A percentile compares a stretch with the other conserved stretches of the same genome.
Evolutionary conservation across 2,113 vertebrate species (phyloP).

Genomic region (Platanista minor): DNA sequence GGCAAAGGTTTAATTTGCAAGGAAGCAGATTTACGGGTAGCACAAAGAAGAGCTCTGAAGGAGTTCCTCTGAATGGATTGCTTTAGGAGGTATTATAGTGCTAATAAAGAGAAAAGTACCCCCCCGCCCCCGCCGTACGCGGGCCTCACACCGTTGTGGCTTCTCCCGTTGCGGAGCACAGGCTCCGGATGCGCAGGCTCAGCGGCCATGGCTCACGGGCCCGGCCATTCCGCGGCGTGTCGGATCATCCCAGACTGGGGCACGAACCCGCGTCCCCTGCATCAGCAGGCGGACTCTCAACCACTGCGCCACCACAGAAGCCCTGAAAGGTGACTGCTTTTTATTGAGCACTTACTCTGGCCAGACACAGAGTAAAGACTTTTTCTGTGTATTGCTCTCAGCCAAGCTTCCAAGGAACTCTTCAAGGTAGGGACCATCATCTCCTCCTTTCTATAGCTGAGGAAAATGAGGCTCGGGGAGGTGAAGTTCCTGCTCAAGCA

Average conservation of each 20-base stretch:
- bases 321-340: neutral
- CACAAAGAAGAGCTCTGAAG: neutral
- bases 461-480: neutral
- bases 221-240: no score
- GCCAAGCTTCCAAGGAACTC: neutral
- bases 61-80: neutral
- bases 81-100: neutral
- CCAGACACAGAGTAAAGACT: neutral
- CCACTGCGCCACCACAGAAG: no score
- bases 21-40: neutral
- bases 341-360: neutral
- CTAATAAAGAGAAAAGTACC: neutral
- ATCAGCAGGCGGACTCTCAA: no score
- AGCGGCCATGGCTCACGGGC: no score
- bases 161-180: no score
- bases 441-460: neutral
- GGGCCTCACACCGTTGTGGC: no score
- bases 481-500: neutral
- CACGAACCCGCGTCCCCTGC: no score
- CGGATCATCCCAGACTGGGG: no score
- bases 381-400: neutral
- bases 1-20: neutral
- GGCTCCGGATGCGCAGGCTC: no score
- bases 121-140: no score
- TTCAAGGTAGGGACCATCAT: neutral